Evolutionary conservation across 2,113 vertebrate genomes (phyloP).

Genomic region (Stegostoma tigrinum): DNA sequence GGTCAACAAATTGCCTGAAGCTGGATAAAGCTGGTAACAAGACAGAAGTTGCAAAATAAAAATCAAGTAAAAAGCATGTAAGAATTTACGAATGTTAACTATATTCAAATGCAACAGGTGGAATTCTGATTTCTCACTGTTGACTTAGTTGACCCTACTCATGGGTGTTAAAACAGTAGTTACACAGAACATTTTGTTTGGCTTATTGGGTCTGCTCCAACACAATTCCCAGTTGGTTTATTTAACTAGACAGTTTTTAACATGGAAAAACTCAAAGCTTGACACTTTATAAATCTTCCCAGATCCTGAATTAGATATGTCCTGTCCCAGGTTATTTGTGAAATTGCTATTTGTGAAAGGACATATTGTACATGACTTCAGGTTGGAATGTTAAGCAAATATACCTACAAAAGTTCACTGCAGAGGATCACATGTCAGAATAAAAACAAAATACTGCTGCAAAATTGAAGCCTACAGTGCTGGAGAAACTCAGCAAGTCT

Average conservation of each 20-base stretch:
- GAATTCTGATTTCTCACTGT: not conserved
- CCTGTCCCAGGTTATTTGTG: not conserved
- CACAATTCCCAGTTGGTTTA: not conserved
- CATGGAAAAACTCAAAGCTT: not conserved
- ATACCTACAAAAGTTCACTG: not conserved
- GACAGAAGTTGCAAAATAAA: not conserved
- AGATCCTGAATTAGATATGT: not conserved
- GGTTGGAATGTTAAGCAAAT: not conserved
- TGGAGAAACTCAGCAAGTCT: too few relatives aligned
- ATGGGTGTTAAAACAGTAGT: not conserved
- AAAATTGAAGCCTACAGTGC: too few relatives aligned
- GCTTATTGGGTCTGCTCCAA: not conserved
- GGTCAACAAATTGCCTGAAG: not conserved
- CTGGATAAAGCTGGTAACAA: not conserved
- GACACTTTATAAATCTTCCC: slow-evolving; percentile 11
- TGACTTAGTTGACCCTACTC: not conserved
- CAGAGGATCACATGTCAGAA: not conserved
- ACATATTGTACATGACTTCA: not conserved
- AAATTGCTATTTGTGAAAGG: not conserved
- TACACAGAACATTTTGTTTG: not conserved
- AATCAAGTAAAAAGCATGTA: not conserved
- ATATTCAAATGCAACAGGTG: not conserved
- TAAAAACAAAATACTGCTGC: too few relatives aligned
- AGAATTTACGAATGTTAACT: slow-evolving; percentile 15
- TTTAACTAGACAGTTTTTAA: not conserved